These are phyloP conservation scores for Megamerina dolium DNA, from an alignment of 2,888 invertebrate species.

Conservation along the genomic window DNA sequence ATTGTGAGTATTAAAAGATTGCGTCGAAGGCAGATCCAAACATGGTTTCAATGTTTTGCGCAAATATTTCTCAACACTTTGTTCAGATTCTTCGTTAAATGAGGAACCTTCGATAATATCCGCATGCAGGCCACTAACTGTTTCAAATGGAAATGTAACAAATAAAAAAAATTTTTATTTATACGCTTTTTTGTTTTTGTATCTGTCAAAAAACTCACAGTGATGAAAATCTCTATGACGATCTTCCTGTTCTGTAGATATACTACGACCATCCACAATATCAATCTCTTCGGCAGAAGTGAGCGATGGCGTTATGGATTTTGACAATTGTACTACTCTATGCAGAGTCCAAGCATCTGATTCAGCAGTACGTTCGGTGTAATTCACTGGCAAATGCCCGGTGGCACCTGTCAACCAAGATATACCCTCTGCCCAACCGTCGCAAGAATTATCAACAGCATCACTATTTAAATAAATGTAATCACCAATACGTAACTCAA, in stretches of 20 bases:
- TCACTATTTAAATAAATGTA: conserved; percentile 76
- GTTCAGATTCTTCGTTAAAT: conserved; percentile 44
- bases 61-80: conserved; percentile 43
- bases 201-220: conserved; percentile 23
- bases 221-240: conserved; percentile 35
- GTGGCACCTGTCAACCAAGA: conserved; percentile 55
- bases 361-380: conserved; percentile 77
- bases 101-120: conserved; percentile 43
- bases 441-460: conserved; percentile 65
- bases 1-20: conserved; percentile 29
- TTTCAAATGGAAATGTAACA: not conserved
- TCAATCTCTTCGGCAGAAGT: conserved; percentile 45
- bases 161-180: not conserved
- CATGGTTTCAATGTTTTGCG: conserved; percentile 42
- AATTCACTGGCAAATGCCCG: conserved; percentile 76
- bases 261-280: conserved; percentile 43
- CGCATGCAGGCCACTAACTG: conserved; percentile 29
- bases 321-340: conserved; percentile 57
- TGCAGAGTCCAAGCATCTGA: conserved; percentile 90
- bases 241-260: conserved; percentile 40
- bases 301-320: conserved; percentile 46
- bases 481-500: conserved; percentile 79
- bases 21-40: conserved; percentile 38
- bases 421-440: conserved; percentile 80
- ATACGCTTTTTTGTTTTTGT: not conserved